Base-by-base conservation (phyloP, 2,113 vertebrate genomes). In the Pollimyrus isidori region DNA sequence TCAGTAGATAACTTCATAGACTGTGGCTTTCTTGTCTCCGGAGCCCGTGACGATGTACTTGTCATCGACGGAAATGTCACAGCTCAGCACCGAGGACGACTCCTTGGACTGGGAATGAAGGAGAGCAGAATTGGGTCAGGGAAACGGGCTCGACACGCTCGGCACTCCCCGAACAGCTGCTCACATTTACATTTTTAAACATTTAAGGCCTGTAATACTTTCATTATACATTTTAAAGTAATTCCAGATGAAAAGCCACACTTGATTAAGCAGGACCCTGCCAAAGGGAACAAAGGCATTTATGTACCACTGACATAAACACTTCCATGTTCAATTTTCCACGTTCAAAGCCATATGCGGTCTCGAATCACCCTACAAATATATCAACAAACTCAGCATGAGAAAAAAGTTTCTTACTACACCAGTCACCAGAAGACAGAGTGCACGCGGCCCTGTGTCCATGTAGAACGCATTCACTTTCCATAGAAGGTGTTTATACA, bases 11-110 rank as follows among this genome's bases (percentile, higher is more conserved):
- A 99, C 98, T 95, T 99, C 98, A 89, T 99, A 99, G 90, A 99
- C 98, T 2, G 98, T 99, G 95, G 98, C 98, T 94, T 99, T 99
- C 96, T 99, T 99, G 95, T 99, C 98, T 85, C 98, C 98, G 58
- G 98, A 99, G 94, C 98, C 98, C 3, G 98, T 99, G 91, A 99
- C 97, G n/a, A 99, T 99, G 90, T 99, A 99, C 92, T 99, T 98
- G 96, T 99, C 97, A 88, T 99, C 98, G 0, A 97, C 97, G 0
- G 98, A 99, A 94, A 99, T 99, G 96, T 99, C 98, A 23, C 98
- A 99, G 92, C 98, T 99, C 91, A 99, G 95, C 93, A 99, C 98
- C 0, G 98, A 99, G 0, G 98, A 99, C 48, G 98, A 98, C 93
- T 99, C 98, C 95, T 99, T 99, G 73, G 98, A 99, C 98, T 99